These are phyloP conservation scores for Idaea aversata DNA, from an alignment of 2,888 invertebrate genomes.

Conservation along the genomic window DNA sequence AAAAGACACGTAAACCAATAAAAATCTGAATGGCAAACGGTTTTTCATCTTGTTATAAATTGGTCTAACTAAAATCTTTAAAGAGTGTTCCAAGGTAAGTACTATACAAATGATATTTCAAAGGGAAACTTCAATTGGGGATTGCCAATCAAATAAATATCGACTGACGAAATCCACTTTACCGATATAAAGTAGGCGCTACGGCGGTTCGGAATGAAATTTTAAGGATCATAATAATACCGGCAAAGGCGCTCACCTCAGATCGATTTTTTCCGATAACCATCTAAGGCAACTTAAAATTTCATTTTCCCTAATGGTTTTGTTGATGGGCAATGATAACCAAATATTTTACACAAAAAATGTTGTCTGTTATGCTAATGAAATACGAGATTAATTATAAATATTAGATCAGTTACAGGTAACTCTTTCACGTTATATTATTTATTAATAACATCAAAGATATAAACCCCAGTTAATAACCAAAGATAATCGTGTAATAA, in stretches of 20 bases:
- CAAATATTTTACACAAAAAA: conserved; percentile 2
- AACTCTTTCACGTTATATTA: too few relatives aligned
- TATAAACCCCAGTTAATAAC: too few relatives aligned
- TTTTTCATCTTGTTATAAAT: conserved; percentile 25
- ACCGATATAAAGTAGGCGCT: conserved; percentile 31
- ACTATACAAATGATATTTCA: conserved; percentile 34
- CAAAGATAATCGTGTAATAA: too few relatives aligned
- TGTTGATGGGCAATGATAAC: conserved; percentile 17
- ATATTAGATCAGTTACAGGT: too few relatives aligned
- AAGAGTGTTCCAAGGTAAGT: conserved; percentile 17
- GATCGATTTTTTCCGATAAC: conserved; percentile 35
- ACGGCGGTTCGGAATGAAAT: conserved; percentile 33
- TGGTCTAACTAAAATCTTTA: conserved; percentile 16
- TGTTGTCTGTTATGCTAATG: too few relatives aligned
- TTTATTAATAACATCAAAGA: too few relatives aligned
- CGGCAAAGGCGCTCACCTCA: conserved; percentile 15
- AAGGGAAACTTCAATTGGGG: conserved; percentile 32
- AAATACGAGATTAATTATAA: too few relatives aligned
- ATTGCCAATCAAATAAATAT: conserved; percentile 47
- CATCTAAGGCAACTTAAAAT: conserved; percentile 32
- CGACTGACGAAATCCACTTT: conserved; percentile 39
- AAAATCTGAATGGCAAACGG: conserved; percentile 20
- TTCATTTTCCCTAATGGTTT: conserved; percentile 29
- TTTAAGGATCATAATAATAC: conserved; percentile 41
- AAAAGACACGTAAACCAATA: background rate